These are phyloP conservation scores for Rotaria macrura DNA, from an alignment of 2,888 invertebrate genomes.

Conservation along the genomic window DNA sequence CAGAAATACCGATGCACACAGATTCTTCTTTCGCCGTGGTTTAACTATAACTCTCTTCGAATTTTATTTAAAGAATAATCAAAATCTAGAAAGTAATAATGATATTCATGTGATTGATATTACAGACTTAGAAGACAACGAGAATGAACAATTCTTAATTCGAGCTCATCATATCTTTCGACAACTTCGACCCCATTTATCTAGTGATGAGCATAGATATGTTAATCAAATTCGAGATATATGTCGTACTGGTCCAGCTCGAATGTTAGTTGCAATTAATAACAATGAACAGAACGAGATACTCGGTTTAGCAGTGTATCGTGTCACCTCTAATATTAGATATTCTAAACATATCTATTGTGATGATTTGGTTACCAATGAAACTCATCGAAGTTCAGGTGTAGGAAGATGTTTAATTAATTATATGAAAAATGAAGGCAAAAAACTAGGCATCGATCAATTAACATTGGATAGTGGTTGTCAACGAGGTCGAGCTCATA, in stretches of 20 bases:
- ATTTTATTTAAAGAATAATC: background rate
- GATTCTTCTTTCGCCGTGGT: background rate
- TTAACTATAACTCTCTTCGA: background rate
- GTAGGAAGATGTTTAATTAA: background rate
- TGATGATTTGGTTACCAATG: conserved; percentile 13
- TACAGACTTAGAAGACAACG: background rate
- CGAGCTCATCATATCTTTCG: background rate
- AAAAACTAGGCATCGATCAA: background rate
- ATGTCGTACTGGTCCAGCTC: background rate
- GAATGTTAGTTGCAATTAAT: background rate
- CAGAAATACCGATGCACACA: background rate
- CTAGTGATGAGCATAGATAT: background rate
- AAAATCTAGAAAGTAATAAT: background rate
- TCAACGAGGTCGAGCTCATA: conserved; percentile 9
- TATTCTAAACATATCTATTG: background rate
- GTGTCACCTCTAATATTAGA: background rate
- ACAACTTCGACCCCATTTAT: background rate
- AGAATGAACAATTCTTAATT: background rate
- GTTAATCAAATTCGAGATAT: background rate
- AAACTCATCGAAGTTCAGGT: background rate
- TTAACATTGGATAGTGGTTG: background rate
- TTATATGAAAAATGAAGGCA: background rate
- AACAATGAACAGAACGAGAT: background rate
- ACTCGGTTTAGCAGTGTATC: background rate
- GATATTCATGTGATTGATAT: background rate